phyloP scores from a whole-genome alignment of 2,888 invertebrate species.

The Cerastis rubricosa region DNA sequence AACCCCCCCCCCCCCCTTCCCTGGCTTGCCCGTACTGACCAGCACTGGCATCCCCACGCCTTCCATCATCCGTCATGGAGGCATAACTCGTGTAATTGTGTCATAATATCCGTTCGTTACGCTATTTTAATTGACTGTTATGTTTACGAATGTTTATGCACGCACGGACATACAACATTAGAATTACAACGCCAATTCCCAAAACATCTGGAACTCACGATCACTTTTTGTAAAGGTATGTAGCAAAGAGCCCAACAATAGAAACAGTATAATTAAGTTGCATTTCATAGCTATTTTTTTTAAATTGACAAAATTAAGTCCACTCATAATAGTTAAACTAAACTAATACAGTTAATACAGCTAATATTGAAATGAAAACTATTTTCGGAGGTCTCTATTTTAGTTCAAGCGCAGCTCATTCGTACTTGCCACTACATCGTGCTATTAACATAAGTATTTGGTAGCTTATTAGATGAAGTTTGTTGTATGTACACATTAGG shows the following conservation, averaged over 20 bases:
- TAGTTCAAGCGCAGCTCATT: slow-evolving; percentile 62
- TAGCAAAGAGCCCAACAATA: neutral
- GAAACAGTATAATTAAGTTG: neutral
- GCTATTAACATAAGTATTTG: slow-evolving; percentile 62
- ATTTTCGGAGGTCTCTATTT: slow-evolving; percentile 39
- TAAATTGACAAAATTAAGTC: neutral
- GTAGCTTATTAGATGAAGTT: slow-evolving; percentile 51
- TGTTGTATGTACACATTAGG: slow-evolving; percentile 44
- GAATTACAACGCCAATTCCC: neutral
- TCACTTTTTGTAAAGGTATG: neutral
- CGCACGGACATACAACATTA: neutral
- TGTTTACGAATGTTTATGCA: slow-evolving; percentile 27
- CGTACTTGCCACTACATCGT: slow-evolving; percentile 46
- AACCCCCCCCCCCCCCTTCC: neutral
- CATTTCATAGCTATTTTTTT: neutral
- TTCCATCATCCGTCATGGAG: slow-evolving; percentile 6
- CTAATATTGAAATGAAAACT: slow-evolving; percentile 12
- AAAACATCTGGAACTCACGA: neutral
- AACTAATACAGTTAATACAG: neutral
- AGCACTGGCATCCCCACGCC: neutral
- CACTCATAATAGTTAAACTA: neutral
- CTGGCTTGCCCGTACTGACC: neutral
- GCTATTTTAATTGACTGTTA: slow-evolving; percentile 19
- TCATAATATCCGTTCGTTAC: slow-evolving; percentile 35
- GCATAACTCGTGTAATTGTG: slow-evolving; percentile 37